A percentile compares a stretch with the other conserved stretches of the same genome.
phyloP scores from a whole-genome alignment of 2,888 invertebrate genomes.

The Apamea sordens region DNA sequence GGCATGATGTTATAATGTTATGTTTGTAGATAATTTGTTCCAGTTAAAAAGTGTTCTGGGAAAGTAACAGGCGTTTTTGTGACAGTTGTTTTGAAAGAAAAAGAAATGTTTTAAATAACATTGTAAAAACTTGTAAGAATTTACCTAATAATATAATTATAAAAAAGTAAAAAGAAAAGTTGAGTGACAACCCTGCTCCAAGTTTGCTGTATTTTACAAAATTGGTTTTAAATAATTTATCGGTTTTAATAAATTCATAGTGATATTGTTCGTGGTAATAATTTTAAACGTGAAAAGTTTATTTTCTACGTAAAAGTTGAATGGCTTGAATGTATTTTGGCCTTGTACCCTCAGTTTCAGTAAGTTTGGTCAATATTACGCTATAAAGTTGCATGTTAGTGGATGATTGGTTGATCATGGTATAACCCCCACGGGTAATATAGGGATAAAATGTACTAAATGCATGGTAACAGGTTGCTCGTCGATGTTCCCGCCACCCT shows the following conservation, averaged over 20 bases:
- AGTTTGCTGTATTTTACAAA: conserved; percentile 33
- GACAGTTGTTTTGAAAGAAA: background rate
- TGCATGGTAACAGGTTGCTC: too few relatives aligned
- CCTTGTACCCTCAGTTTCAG: background rate
- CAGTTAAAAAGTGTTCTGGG: background rate
- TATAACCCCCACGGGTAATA: too few relatives aligned
- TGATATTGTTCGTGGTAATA: conserved; percentile 3
- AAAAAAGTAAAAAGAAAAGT: background rate
- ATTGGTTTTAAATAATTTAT: conserved; percentile 56
- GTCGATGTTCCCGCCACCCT: too few relatives aligned
- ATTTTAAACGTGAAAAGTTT: background rate
- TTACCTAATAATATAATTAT: background rate
- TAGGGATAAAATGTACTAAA: too few relatives aligned
- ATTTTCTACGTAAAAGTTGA: background rate
- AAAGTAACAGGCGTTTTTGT: background rate
- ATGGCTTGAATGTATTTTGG: background rate
- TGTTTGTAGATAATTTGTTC: background rate
- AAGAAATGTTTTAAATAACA: background rate
- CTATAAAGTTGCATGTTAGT: background rate
- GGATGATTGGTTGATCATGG: too few relatives aligned
- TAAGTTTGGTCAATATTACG: background rate
- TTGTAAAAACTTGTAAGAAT: background rate
- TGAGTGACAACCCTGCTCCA: conserved; percentile 37
- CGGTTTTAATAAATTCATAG: conserved; percentile 44
- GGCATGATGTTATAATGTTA: background rate